phyloP scores from a whole-genome alignment of 2,113 vertebrate genomes.

The Muscicapa adusta region DNA sequence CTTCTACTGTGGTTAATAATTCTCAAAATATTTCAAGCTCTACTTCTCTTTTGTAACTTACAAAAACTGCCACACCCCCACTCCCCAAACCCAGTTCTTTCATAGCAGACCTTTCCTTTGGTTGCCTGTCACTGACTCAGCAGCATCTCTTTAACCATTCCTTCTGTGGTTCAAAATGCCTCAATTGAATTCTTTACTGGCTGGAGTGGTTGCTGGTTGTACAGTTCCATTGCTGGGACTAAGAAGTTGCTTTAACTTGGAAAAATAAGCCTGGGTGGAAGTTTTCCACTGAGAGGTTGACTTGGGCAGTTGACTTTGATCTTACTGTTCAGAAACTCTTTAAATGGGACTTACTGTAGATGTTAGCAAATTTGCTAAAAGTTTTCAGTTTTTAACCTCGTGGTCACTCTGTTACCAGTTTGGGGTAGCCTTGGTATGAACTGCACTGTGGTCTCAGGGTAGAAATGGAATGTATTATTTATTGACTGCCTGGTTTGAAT shows the following conservation, averaged over 20 bases:
- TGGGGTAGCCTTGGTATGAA: background rate
- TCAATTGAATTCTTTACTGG: background rate
- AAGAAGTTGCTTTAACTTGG: background rate
- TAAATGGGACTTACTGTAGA: background rate
- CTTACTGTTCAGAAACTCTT: background rate
- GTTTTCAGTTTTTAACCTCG: background rate
- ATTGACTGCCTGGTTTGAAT: background rate
- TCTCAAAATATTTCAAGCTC: background rate
- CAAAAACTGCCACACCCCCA: background rate
- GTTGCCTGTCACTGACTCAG: background rate
- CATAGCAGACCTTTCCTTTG: background rate
- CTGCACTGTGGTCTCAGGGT: accelerated
- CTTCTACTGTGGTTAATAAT: background rate
- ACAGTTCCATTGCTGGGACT: background rate
- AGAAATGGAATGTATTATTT: background rate
- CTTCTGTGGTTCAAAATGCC: background rate
- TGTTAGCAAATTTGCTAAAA: background rate
- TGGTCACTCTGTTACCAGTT: background rate
- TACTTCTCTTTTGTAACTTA: background rate
- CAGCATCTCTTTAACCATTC: background rate
- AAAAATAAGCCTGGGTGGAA: background rate
- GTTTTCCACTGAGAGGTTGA: background rate
- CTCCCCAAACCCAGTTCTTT: background rate
- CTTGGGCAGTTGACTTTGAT: background rate
- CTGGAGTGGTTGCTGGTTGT: background rate